Evolutionary conservation across 2,797 vertebrate species (phyloP).

Genomic region (Cryptoprocta ferox): DNA sequence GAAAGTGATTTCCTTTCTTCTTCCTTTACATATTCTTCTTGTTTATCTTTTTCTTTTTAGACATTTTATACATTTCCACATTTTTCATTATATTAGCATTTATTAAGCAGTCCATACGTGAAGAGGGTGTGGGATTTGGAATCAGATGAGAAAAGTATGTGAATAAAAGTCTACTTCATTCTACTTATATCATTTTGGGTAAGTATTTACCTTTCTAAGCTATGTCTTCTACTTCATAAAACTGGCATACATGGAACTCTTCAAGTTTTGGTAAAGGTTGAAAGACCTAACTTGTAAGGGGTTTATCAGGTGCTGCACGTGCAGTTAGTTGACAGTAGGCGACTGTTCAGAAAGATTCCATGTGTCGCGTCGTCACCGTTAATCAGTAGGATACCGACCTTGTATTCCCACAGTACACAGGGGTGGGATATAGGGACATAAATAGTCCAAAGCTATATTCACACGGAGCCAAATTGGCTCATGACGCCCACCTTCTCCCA

Average conservation of each 20-base stretch:
- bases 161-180: too few species aligned
- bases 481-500: too few species aligned
- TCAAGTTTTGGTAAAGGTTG: neutral
- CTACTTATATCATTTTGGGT: neutral
- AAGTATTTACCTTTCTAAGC: neutral
- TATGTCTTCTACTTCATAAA: neutral
- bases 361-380: neutral
- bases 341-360: neutral
- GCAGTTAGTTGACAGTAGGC: too few species aligned
- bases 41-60: neutral
- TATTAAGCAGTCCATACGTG: neutral
- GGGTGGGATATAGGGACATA: neutral
- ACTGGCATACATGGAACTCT: neutral
- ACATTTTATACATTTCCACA: too few species aligned
- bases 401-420: neutral
- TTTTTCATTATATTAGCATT: neutral
- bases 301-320: accelerated
- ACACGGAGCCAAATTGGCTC: accelerated
- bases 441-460: accelerated
- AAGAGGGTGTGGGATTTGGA: neutral
- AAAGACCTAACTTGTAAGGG: neutral
- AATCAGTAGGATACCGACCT: accelerated
- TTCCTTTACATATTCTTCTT: neutral
- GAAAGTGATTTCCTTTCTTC: neutral
- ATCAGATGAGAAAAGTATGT: neutral